Percentiles rank a stretch among this genome's conserved stretches.
phyloP scores from a whole-genome alignment of 2,113 vertebrate species.

The Anarrhichthys ocellatus region DNA sequence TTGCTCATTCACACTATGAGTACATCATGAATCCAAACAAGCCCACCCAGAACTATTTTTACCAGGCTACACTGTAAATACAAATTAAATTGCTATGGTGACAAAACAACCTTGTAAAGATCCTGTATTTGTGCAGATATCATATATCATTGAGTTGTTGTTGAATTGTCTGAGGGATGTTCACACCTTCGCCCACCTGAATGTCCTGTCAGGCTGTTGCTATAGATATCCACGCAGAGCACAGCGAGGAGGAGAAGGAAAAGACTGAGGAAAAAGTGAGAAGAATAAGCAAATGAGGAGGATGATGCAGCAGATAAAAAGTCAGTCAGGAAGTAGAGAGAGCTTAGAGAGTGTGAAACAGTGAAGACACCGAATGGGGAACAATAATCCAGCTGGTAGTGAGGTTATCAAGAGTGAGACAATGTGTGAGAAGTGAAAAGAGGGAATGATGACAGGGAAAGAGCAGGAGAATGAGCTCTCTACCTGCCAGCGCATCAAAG shows the following conservation, averaged over 20 bases:
- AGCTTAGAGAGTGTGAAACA: constrained; percentile 31
- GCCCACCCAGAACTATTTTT: constrained; percentile 53
- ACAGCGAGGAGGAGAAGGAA: constrained; percentile 61
- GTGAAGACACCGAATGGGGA: constrained; percentile 38
- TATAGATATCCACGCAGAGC: constrained; percentile 80
- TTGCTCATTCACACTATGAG: constrained; percentile 34
- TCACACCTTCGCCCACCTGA: constrained; percentile 80
- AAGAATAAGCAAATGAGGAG: constrained; percentile 61
- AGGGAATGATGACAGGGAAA: constrained; percentile 60
- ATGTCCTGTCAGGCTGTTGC: constrained; percentile 80
- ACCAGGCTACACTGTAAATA: constrained; percentile 32
- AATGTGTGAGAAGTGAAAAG: constrained; percentile 52
- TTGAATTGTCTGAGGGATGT: constrained; percentile 54
- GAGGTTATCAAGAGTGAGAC: constrained; percentile 63
- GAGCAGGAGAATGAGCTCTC: constrained; percentile 69
- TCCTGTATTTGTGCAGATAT: constrained; percentile 35
- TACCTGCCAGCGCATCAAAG: constrained; percentile 79
- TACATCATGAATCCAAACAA: constrained; percentile 17
- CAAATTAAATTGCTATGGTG: constrained; percentile 27
- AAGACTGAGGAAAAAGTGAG: constrained; percentile 50
- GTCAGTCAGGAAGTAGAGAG: constrained; percentile 20
- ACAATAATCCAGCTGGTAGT: constrained; percentile 58
- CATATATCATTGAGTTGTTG: constrained; percentile 31
- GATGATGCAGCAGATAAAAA: constrained; percentile 37
- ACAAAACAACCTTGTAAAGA: constrained; percentile 30